Conservation (phyloP, 2,113 vertebrate species). For the Lagopus leucura region DNA sequence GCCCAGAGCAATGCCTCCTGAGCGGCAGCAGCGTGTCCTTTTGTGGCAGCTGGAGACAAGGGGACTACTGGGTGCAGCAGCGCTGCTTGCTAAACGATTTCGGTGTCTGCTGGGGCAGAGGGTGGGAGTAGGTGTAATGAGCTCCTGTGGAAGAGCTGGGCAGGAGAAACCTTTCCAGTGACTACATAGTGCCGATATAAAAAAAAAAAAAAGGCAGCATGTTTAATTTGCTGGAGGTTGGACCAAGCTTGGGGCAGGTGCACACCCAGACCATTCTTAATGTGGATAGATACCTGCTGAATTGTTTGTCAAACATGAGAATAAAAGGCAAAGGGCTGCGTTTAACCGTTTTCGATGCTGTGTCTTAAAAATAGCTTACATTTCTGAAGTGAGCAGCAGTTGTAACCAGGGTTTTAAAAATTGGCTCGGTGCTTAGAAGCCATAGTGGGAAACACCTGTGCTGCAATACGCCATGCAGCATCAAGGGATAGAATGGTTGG, state of each 20-base stretch:
- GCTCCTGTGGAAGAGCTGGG: neutral
- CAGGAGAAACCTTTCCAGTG: neutral
- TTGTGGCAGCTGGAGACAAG: neutral
- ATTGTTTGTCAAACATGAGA: slow-evolving; percentile 30
- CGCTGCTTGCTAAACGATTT: neutral
- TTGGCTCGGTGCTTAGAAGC: neutral
- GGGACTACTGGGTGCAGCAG: neutral
- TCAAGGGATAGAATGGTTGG: neutral
- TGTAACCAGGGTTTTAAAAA: slow-evolving; percentile 32
- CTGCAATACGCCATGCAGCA: neutral
- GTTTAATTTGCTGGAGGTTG: neutral
- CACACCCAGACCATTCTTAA: neutral
- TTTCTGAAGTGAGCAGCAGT: slow-evolving; percentile 15
- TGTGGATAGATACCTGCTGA: slow-evolving; percentile 12
- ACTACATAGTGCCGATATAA: neutral
- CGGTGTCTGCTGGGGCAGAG: neutral
- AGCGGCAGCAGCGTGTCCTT: neutral
- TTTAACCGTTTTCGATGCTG: neutral
- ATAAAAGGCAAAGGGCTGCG: neutral
- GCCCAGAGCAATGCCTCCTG: neutral
- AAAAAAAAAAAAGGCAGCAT: neutral
- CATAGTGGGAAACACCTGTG: slow-evolving; percentile 32
- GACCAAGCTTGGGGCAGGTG: slow-evolving; percentile 11
- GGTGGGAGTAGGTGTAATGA: neutral
- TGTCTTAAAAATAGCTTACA: slow-evolving; percentile 3